phyloP scores from a whole-genome alignment of 1,140 invertebrate genomes.

The Cotesia typhae region DNA sequence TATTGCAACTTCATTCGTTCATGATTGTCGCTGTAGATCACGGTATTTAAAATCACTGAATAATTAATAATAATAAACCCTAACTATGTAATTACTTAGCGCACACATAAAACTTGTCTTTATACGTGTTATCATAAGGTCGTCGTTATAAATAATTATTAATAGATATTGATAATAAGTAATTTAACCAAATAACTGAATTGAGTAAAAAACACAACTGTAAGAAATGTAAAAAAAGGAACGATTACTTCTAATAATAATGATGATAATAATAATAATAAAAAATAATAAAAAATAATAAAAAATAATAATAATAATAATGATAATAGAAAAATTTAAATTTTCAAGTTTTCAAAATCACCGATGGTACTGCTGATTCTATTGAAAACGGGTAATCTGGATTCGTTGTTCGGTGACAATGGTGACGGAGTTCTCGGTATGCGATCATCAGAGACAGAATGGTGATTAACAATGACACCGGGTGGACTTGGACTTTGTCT shows the following conservation, averaged over 20 bases:
- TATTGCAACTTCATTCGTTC: conserved; percentile 60
- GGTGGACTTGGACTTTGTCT: conserved; percentile 54
- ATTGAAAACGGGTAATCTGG: conserved; percentile 76
- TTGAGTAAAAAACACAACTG: neutral
- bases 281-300: conserved; percentile 27
- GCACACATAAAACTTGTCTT: neutral
- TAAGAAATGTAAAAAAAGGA: conserved; percentile 14
- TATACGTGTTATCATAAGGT: no score
- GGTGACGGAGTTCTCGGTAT: conserved; percentile 63
- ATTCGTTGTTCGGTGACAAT: conserved; percentile 58
- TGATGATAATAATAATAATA: no score
- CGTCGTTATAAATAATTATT: no score
- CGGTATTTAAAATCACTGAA: conserved; percentile 26
- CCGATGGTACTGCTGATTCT: conserved; percentile 71
- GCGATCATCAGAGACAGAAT: conserved; percentile 49
- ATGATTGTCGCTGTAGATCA: conserved; percentile 34
- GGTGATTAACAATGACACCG: conserved; percentile 32
- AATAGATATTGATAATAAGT: conserved; percentile 1
- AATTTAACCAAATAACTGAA: no score
- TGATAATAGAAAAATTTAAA: conserved; percentile 52
- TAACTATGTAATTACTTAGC: neutral
- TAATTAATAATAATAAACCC: no score
- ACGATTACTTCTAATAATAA: neutral
- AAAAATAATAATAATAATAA: conserved; percentile 30
- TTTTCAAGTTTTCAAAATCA: conserved; percentile 70